Percentiles rank a stretch among this genome's conserved stretches.
Conservation (phyloP, 2,797 vertebrate species). For the Buceros bicornis region DNA sequence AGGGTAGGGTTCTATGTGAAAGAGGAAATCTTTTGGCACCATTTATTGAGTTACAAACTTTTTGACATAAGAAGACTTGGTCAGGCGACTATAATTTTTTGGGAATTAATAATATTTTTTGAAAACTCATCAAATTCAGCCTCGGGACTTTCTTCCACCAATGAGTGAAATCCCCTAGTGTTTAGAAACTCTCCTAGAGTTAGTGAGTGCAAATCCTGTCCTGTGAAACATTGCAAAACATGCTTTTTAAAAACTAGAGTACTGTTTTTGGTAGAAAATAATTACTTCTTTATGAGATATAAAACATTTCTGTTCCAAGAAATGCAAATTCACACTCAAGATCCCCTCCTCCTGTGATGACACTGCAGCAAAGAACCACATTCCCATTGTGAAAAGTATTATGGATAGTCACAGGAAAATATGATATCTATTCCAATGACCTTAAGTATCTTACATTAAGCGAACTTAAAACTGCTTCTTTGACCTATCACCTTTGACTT, state of each 20-base stretch:
- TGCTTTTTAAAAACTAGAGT: not conserved
- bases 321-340: not conserved
- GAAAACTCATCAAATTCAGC: not conserved
- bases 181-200: not conserved
- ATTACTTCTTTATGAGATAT: not conserved
- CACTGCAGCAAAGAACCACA: not conserved
- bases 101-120: not conserved
- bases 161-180: not conserved
- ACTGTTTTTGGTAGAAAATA: not conserved
- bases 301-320: not conserved
- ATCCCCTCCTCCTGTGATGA: not conserved
- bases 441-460: not conserved
- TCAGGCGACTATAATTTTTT: not conserved
- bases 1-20: not conserved
- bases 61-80: not conserved
- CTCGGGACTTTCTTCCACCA: not conserved
- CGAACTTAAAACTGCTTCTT: not conserved
- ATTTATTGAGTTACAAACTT: not conserved
- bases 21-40: not conserved
- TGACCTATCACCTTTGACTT: not conserved
- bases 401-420: not conserved
- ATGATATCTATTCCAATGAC: not conserved
- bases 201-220: not conserved
- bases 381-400: not conserved
- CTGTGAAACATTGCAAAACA: not conserved